phyloP scores from a whole-genome alignment of 1,140 invertebrate species.

The Trypoxylus dichotomus region DNA sequence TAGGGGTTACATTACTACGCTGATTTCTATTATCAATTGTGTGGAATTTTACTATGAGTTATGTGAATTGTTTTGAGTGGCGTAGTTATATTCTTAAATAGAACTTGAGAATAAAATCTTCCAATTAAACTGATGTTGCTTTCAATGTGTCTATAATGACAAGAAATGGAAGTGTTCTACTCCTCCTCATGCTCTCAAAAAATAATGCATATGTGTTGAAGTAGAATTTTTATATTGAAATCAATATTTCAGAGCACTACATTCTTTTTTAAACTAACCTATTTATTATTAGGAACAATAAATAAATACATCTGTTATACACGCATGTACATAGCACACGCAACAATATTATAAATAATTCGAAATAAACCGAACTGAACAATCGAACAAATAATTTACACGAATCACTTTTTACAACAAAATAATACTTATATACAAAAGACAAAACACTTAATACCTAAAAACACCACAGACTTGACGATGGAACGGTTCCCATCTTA shows the following conservation, averaged over 20 bases:
- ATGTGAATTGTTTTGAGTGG: too few relatives aligned
- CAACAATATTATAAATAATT: not conserved
- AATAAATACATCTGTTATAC: not conserved
- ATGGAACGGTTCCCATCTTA: conserved; percentile 2
- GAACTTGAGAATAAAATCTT: too few relatives aligned
- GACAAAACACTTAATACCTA: conserved; percentile 4
- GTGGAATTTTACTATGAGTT: too few relatives aligned
- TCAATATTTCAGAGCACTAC: not conserved
- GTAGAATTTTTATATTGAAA: too few relatives aligned
- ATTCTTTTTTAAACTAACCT: not conserved
- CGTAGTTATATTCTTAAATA: too few relatives aligned
- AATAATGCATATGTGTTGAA: too few relatives aligned
- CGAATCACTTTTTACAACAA: not conserved
- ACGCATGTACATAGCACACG: not conserved
- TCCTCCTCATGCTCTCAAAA: too few relatives aligned
- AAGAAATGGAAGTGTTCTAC: too few relatives aligned
- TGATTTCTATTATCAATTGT: too few relatives aligned
- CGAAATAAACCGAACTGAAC: not conserved
- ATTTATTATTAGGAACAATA: not conserved
- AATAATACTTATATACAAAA: not conserved
- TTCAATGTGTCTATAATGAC: too few relatives aligned
- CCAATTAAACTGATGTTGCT: too few relatives aligned
- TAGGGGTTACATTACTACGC: too few relatives aligned
- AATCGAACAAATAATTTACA: not conserved
- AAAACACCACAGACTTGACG: conserved; percentile 11